Evolutionary conservation across 2,888 invertebrate genomes (phyloP), one percentile per base, ranked within the genome.

Genomic region (Steromphala cineraria): DNA sequence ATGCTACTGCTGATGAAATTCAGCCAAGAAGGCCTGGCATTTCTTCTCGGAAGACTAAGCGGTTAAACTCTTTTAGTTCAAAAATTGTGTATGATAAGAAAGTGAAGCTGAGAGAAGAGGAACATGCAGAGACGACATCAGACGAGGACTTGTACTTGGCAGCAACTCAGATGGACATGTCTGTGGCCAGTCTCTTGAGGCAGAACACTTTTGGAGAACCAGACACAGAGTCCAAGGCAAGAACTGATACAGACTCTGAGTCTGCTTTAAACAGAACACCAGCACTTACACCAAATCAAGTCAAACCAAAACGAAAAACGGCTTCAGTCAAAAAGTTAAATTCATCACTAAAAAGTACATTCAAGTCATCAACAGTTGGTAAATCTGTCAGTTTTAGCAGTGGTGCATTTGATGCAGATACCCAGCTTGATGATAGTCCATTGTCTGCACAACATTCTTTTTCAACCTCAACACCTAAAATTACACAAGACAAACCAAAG

Each of bases 121-220:
- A 46, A 13, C 1, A 13, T 46, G 46, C 13, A 13, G 46, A 46
- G 46, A 46, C 46, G 1, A 46, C 46, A n/a, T 62, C 62, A 28
- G 75, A 81, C 53, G 79, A 67, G 75, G 79, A 79, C 55, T 24
- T 77, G 17, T 78, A 81, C 80, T 15, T 46, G 24, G 78, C 67
- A 55, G 40, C 55, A 10, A 78, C 83, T 75, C 83, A 81, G 67
- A 79, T 77, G 28, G 75, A 78, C 53, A 28, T 24, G 36, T 24
- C 28, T n/a, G 76, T 76, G 21, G 46, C 13, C 46, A 46, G 46
- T 46, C 46, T 46, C 46, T 46, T 46, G 46, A 46, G 46, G 46
- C 46, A 46, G 13, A 46, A 46, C 46, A 46, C 46, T 10, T 46
- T 46, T 46, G 46, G 46, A 46, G 46, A 46, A 46, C 46, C 46